Conservation (phyloP, 2,113 vertebrate species). For the Apistogramma diplotaenia region DNA sequence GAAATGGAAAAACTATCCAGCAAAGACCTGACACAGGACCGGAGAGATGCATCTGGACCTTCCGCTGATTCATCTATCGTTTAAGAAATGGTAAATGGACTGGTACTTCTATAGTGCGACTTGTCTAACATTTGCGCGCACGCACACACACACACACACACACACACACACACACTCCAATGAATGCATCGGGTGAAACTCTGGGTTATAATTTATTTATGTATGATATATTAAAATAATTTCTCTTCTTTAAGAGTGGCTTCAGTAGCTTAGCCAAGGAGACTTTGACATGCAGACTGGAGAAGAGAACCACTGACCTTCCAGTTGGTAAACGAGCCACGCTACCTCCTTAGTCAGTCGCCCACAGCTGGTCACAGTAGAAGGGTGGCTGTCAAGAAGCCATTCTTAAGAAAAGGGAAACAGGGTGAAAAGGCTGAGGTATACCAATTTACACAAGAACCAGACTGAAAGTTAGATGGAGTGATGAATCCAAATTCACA, state of each 20-base stretch:
- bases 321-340: not conserved
- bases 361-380: not conserved
- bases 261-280: not conserved
- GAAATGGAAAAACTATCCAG: not conserved
- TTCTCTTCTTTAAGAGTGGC: not conserved
- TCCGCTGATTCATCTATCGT: too few species aligned
- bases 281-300: not conserved
- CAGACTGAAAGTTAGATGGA: too few species aligned
- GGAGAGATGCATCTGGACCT: not conserved
- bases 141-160: not conserved
- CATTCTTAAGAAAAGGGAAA: too few species aligned
- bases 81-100: not conserved
- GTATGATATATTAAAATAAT: not conserved
- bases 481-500: not conserved
- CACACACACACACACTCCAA: not conserved
- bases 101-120: not conserved
- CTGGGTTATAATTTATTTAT: not conserved
- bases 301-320: not conserved
- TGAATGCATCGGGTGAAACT: not conserved
- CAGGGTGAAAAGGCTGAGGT: too few species aligned
- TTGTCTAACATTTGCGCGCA: not conserved
- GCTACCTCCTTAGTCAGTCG: not conserved
- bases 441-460: too few species aligned
- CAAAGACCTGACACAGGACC: not conserved
- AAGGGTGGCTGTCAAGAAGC: too few species aligned